Evolutionary conservation across 2,888 invertebrate genomes (phyloP), one percentile per base, ranked within the genome.

Genomic region (Coecobrya sp.): DNA sequence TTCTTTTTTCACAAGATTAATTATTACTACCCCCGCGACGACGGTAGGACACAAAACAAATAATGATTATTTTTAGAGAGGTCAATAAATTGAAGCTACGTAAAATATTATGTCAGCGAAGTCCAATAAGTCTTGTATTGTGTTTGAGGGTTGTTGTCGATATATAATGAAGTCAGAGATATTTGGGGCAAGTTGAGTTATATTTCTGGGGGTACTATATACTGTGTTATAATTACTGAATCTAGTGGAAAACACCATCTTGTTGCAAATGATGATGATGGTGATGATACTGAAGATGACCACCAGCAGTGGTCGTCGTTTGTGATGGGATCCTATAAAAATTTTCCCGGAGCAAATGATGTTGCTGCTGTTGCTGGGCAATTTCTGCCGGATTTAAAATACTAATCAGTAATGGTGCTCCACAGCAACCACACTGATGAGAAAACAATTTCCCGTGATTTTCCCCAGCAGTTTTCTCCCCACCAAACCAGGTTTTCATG

Each of bases 361-460:
- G 73, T 30, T 76, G 27, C n/a, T 55, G 42, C 16, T 79, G 42
- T 68, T 65, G 27, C 8, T 86, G 70, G 70, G 68, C 16, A 27
- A 86, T 49, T 11, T 86, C 52, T 7, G 27, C 30, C 5, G 88
- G 88, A 30, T 16, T 55, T 0, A 88, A 10, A 27, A 88, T 30
- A 68, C 65, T 88, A 27, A 88, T 68, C 68, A 88, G 27, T 22
- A 88, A 81, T 49, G 88, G 88, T n/a, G 88, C 88, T 49, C 88
- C 88, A 81, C 88, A 88, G 88, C 88, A 88, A 0, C 88, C 88
- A 68, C 88, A 88, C 88, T 88, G 88, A 81, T 79, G 65, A n/a
- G 88, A 0, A 4, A 88, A 49, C 8, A 81, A 65, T 88, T 88
- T 79, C n/a, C 73, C 73, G 4, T 11, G 36, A 36, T 27, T 73